Evolutionary conservation across 2,888 invertebrate species (phyloP).

Genomic region (Anticlea derivata): DNA sequence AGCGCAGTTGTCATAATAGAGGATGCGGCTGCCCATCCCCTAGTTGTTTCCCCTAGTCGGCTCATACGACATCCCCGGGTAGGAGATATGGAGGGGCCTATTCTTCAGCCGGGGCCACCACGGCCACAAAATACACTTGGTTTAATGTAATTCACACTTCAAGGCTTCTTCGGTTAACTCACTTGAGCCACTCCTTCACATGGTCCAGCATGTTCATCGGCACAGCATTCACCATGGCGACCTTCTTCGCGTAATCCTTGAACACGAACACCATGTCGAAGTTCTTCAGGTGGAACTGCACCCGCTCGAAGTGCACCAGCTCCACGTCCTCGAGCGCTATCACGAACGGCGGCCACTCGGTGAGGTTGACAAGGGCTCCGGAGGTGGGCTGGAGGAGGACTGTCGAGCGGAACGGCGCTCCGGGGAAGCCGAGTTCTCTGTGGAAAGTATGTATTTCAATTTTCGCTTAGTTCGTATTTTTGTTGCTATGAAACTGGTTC

Average conservation of each 20-base stretch:
- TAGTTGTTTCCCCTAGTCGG: too few species aligned
- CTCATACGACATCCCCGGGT: too few species aligned
- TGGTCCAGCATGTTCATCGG: constrained; percentile 99
- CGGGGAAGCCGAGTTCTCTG: constrained; percentile 98
- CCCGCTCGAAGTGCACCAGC: constrained; percentile 99
- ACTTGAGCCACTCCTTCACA: constrained; percentile 99
- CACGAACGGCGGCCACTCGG: constrained; percentile 99
- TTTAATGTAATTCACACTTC: too few species aligned
- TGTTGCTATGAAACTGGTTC: too few species aligned
- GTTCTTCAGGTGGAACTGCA: constrained; percentile 99
- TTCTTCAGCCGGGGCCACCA: too few species aligned
- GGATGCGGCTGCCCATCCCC: too few species aligned
- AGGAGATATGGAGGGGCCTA: too few species aligned
- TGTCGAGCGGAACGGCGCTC: constrained; percentile 98
- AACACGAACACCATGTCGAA: constrained; percentile 99
- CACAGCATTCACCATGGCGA: constrained; percentile 99
- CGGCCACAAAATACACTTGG: too few species aligned
- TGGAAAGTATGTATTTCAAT: not conserved
- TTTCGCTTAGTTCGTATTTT: too few species aligned
- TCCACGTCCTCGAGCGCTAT: constrained; percentile 99
- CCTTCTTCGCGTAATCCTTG: constrained; percentile 97
- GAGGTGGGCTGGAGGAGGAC: constrained; percentile 98
- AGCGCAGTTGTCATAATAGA: too few species aligned
- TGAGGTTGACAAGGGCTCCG: constrained; percentile 97
- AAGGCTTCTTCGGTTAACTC: too few species aligned